Evolutionary conservation across 1,140 invertebrate genomes (phyloP).

Genomic region (Drosophila kurseongensis): DNA sequence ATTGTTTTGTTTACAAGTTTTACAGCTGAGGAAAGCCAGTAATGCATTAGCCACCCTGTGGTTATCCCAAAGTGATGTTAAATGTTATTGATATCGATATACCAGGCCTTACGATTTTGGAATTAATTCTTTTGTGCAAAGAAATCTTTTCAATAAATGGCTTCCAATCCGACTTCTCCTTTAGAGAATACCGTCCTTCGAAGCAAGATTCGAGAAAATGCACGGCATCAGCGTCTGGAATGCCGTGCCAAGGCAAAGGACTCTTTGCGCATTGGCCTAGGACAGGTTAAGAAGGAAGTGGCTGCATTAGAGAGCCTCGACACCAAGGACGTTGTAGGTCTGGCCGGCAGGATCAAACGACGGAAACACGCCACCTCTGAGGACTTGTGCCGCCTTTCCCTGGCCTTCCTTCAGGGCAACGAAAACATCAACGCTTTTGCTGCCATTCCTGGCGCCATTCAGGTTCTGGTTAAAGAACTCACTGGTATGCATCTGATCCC

Average conservation of each 20-base stretch:
- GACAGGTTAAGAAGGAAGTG: constrained; percentile 66
- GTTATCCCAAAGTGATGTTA: not conserved
- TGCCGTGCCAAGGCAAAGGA: constrained; percentile 56
- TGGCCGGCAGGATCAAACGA: constrained; percentile 70
- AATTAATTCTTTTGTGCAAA: not conserved
- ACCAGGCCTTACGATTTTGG: not conserved
- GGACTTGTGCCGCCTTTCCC: constrained; percentile 68
- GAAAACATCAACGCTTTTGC: constrained; percentile 71
- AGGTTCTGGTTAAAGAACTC: constrained; percentile 75
- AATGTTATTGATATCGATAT: not conserved
- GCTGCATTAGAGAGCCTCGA: constrained; percentile 61
- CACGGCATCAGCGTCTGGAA: constrained; percentile 48
- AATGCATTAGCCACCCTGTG: not conserved
- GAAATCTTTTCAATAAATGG: constrained; percentile 2
- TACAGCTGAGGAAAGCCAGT: not conserved
- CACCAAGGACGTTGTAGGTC: constrained; percentile 67
- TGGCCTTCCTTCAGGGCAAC: constrained; percentile 70
- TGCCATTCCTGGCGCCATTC: constrained; percentile 60
- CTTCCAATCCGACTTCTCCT: not conserved
- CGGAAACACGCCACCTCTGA: constrained; percentile 75
- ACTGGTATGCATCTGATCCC: constrained; percentile 42
- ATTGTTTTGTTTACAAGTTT: constrained; percentile 10
- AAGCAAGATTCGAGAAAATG: constrained; percentile 62
- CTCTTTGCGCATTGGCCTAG: constrained; percentile 69
- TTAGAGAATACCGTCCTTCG: constrained; percentile 26